Evolutionary conservation across 2,888 invertebrate species (phyloP).

Genomic region (Drosophila ezoana): DNA sequence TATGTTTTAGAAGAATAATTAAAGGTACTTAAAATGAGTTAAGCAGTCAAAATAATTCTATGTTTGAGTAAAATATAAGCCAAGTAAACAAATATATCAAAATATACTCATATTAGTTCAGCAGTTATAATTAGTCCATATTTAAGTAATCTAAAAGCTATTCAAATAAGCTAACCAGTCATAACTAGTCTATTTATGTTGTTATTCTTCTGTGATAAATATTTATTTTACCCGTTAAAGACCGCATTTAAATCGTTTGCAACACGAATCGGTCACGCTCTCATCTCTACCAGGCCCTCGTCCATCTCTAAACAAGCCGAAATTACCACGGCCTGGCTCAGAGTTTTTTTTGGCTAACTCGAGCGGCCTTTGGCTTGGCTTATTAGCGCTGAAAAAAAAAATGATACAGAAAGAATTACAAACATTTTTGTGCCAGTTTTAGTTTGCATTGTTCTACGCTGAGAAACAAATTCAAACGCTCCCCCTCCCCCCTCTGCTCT

Average conservation of each 20-base stretch:
- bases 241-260: too few species aligned
- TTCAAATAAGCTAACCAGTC: too few species aligned
- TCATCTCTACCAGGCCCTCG: constrained; percentile 34
- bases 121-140: too few species aligned
- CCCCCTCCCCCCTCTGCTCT: not conserved
- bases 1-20: too few species aligned
- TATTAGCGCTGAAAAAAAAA: constrained; percentile 53
- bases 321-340: constrained; percentile 17
- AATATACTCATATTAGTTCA: too few species aligned
- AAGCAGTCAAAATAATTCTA: too few species aligned
- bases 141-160: too few species aligned
- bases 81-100: too few species aligned
- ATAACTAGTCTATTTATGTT: not conserved
- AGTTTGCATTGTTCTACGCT: constrained; percentile 62
- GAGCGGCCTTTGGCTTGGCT: constrained; percentile 34
- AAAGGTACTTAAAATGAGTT: too few species aligned
- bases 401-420: constrained; percentile 4
- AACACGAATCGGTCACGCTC: constrained; percentile 24
- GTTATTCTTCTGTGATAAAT: not conserved
- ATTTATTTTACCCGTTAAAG: not conserved
- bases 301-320: constrained; percentile 28
- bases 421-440: constrained; percentile 65
- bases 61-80: too few species aligned
- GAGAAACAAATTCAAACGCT: constrained; percentile 1
- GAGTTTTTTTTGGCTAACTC: constrained; percentile 33